These are phyloP conservation scores for Phoxinus dragarum DNA, from an alignment of 2,797 vertebrate species.

Conservation along the genomic window DNA sequence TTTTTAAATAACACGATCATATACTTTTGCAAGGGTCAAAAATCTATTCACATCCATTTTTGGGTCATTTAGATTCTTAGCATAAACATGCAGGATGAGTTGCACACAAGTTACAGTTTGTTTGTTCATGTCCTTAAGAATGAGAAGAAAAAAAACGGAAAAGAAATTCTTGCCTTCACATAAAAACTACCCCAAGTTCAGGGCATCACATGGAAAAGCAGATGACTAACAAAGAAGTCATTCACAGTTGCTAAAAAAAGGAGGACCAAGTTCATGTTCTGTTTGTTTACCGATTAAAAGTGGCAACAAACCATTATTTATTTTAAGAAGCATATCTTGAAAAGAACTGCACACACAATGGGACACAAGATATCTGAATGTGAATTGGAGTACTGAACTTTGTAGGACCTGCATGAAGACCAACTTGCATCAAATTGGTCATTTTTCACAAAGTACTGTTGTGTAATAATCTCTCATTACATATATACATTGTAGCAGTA, in stretches of 20 bases:
- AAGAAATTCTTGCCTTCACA: background rate
- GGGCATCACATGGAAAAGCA: constrained; percentile 58
- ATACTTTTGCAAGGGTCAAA: background rate
- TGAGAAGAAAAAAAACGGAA: background rate
- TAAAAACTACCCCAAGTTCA: constrained; percentile 9
- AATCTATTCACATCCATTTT: background rate
- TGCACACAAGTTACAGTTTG: background rate
- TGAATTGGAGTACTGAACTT: background rate
- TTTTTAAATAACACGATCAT: background rate
- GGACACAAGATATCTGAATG: background rate
- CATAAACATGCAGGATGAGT: background rate
- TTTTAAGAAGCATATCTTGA: background rate
- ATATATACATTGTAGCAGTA: constrained; percentile 9
- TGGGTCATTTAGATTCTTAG: background rate
- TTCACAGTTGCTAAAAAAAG: constrained; percentile 37
- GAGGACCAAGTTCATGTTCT: constrained; percentile 15
- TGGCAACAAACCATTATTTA: constrained; percentile 2
- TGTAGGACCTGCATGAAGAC: background rate
- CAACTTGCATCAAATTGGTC: background rate
- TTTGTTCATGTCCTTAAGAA: background rate
- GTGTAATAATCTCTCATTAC: constrained; percentile 14
- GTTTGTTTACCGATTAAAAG: background rate
- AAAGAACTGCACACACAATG: background rate
- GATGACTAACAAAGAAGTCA: constrained; percentile 54
- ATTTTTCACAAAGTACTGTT: background rate